Evolutionary conservation across 2,797 vertebrate genomes (phyloP).

Genomic region (Taenioides sp.): DNA sequence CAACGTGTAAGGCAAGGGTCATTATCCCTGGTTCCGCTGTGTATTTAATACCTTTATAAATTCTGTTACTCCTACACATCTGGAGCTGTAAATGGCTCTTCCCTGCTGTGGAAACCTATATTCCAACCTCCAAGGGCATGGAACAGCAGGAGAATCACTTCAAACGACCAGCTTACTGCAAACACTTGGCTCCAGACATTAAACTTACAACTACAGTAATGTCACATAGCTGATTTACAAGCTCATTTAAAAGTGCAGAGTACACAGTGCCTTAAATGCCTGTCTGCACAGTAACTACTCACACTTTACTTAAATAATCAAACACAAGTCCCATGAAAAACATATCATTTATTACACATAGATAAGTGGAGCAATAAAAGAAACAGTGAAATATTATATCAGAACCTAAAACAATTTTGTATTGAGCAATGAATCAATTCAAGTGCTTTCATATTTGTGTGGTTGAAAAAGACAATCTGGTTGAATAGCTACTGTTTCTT

Average conservation of each 20-base stretch:
- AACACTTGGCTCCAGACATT: constrained; percentile 38
- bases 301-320: constrained; percentile 8
- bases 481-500: constrained; percentile 47
- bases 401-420: constrained; percentile 59
- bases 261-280: constrained; percentile 10
- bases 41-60: constrained; percentile 64
- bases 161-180: constrained; percentile 48
- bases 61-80: constrained; percentile 37
- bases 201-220: constrained; percentile 36
- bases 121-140: constrained; percentile 30
- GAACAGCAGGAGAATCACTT: constrained; percentile 65
- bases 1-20: constrained; percentile 29
- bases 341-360: constrained; percentile 76
- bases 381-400: constrained; percentile 63
- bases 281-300: neutral
- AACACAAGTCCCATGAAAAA: constrained; percentile 58
- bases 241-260: constrained; percentile 37
- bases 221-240: constrained; percentile 21
- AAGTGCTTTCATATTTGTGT: constrained; percentile 52
- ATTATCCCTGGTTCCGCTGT: constrained; percentile 52
- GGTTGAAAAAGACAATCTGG: constrained; percentile 39
- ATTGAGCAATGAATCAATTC: constrained; percentile 15
- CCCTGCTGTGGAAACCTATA: constrained; percentile 19
- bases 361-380: constrained; percentile 68
- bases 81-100: constrained; percentile 20